Evolutionary conservation across 2,797 vertebrate genomes (phyloP).

Genomic region (Lemur catta): DNA sequence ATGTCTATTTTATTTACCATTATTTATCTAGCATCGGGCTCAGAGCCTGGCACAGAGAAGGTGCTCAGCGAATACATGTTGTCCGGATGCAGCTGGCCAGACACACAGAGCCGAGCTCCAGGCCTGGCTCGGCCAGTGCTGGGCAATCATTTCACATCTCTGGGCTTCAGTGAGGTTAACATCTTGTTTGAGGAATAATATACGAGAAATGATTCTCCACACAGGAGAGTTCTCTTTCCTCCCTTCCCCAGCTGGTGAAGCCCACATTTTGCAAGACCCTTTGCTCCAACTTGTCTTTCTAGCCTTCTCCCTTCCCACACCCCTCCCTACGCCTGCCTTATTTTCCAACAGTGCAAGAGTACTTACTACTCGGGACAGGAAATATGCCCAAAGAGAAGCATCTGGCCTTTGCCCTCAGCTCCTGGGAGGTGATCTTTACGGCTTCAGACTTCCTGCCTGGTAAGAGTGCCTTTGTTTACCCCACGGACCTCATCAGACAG

Average conservation of each 20-base stretch:
- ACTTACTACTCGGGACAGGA: not conserved
- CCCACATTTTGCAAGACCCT: not conserved
- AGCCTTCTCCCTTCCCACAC: not conserved
- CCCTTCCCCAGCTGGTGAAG: not conserved
- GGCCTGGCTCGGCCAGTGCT: not conserved
- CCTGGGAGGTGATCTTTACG: not conserved
- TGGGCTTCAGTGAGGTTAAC: not conserved
- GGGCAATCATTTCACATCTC: not conserved
- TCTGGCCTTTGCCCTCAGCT: not conserved
- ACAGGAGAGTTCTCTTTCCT: not conserved
- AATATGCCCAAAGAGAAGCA: not conserved
- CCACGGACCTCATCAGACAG: too few relatives aligned
- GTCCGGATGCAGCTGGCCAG: not conserved
- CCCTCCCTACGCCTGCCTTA: not conserved
- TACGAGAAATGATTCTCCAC: not conserved
- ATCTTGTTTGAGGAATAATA: not conserved
- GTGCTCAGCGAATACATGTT: not conserved
- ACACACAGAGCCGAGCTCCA: not conserved
- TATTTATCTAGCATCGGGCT: not conserved
- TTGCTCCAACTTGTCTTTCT: not conserved
- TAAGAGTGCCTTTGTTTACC: not conserved
- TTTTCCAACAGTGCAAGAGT: not conserved
- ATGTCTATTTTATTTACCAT: not conserved
- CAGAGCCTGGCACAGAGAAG: not conserved
- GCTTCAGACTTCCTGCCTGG: not conserved